Percentiles rank a stretch among this genome's conserved stretches.
Conservation (phyloP, 53 echinoderm and acorn worm genomes). For the Paracentrotus lividus region DNA sequence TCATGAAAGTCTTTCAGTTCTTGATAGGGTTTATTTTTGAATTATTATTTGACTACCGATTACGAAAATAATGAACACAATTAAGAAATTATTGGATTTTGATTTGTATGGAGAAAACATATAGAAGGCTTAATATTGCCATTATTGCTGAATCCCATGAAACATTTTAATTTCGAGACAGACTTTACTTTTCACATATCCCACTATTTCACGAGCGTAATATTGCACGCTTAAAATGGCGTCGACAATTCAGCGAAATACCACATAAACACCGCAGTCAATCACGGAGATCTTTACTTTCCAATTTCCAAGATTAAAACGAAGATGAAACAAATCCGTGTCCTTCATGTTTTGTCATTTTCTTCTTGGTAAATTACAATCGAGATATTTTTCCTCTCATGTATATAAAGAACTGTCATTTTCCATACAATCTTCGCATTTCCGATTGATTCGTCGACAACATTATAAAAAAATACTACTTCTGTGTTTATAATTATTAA, state of each 20-base stretch:
- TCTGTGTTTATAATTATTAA: too few relatives aligned
- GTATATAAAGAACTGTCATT: too few relatives aligned
- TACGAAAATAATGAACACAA: too few relatives aligned
- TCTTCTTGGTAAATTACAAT: constrained; percentile 1
- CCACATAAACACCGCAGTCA: not conserved
- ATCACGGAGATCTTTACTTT: not conserved
- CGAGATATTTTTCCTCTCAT: not conserved
- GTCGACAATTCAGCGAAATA: not conserved
- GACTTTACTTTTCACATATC: not conserved
- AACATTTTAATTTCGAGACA: not conserved
- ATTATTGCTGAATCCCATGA: not conserved
- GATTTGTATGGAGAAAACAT: too few relatives aligned
- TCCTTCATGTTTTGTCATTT: not conserved
- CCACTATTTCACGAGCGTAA: not conserved
- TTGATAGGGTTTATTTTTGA: too few relatives aligned
- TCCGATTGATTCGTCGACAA: too few relatives aligned
- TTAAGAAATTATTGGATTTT: too few relatives aligned
- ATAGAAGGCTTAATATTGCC: too few relatives aligned
- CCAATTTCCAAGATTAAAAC: constrained; percentile 23
- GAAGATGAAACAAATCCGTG: constrained; percentile 13
- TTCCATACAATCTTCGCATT: too few relatives aligned
- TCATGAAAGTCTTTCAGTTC: too few relatives aligned
- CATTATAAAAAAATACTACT: too few relatives aligned
- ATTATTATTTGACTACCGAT: too few relatives aligned
- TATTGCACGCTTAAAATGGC: not conserved